Percentiles rank a stretch among this genome's conserved stretches.
These are phyloP conservation scores for Melitaea athalia DNA, from an alignment of 2,888 invertebrate genomes.

Conservation along the genomic window DNA sequence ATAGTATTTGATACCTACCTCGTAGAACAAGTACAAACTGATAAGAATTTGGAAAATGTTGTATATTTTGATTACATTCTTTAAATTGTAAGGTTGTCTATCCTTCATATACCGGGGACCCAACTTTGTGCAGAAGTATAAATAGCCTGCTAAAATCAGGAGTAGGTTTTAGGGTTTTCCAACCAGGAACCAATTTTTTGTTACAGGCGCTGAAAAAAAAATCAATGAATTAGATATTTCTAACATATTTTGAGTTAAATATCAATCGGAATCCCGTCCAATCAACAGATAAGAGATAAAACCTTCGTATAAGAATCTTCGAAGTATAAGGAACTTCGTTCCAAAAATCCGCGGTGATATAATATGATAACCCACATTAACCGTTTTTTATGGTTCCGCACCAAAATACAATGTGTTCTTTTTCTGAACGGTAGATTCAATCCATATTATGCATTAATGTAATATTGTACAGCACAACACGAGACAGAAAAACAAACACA, in stretches of 20 bases:
- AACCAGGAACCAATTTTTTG: constrained; percentile 85
- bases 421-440: too few species aligned
- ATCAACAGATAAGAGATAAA: not conserved
- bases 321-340: too few species aligned
- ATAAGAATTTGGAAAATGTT: constrained; percentile 84
- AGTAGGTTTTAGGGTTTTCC: constrained; percentile 84
- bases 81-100: constrained; percentile 84
- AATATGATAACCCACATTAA: too few species aligned
- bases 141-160: constrained; percentile 81
- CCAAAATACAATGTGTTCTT: too few species aligned
- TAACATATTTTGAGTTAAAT: not conserved
- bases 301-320: too few species aligned
- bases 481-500: too few species aligned
- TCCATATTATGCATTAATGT: too few species aligned
- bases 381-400: too few species aligned
- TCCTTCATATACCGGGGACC: constrained; percentile 89
- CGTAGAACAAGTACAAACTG: constrained; percentile 42
- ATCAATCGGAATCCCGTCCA: not conserved
- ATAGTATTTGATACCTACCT: constrained; percentile 40
- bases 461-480: too few species aligned
- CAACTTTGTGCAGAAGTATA: constrained; percentile 85
- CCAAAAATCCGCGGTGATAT: too few species aligned
- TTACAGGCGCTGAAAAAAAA: constrained; percentile 81
- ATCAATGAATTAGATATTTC: too few species aligned
- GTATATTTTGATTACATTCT: constrained; percentile 85